Evolutionary conservation across 2,888 invertebrate genomes (phyloP).

Genomic region (Elysia crispata): DNA sequence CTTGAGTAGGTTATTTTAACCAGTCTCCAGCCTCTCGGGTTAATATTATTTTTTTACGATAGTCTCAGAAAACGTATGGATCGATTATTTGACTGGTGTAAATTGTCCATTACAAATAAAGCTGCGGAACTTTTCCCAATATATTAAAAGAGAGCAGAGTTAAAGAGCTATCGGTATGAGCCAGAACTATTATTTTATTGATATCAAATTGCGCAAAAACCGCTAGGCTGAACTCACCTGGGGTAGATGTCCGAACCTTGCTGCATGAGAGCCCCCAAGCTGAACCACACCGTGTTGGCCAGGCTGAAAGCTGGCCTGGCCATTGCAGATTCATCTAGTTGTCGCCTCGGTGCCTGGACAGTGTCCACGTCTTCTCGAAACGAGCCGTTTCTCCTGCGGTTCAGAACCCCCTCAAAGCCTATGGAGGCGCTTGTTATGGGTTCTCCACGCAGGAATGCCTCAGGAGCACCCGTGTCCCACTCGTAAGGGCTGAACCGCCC

Average conservation of each 20-base stretch:
- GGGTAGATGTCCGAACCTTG: constrained; percentile 45
- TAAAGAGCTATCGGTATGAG: no score
- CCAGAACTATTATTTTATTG: no score
- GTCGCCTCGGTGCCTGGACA: constrained; percentile 14
- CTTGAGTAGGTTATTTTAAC: no score
- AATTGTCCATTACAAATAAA: no score
- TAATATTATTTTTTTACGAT: no score
- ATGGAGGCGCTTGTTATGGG: neutral
- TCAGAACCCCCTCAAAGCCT: neutral
- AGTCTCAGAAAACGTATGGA: no score
- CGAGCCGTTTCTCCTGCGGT: neutral
- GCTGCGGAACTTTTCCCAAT: no score
- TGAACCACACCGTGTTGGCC: constrained; percentile 45
- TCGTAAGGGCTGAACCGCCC: constrained; percentile 98
- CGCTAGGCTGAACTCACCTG: constrained; percentile 23
- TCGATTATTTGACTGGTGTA: no score
- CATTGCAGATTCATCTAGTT: no score
- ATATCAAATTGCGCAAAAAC: no score
- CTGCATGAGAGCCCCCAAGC: constrained; percentile 46
- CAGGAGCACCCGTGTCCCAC: constrained; percentile 83
- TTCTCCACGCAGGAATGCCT: neutral
- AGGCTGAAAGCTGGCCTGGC: constrained; percentile 37
- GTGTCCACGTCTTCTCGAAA: constrained; percentile 6
- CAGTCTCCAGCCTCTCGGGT: no score
- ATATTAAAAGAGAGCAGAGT: no score